Percentiles rank a stretch among this genome's conserved stretches.
phyloP scores from a whole-genome alignment of 1,140 invertebrate genomes.

The Drosophila ohnishii region DNA sequence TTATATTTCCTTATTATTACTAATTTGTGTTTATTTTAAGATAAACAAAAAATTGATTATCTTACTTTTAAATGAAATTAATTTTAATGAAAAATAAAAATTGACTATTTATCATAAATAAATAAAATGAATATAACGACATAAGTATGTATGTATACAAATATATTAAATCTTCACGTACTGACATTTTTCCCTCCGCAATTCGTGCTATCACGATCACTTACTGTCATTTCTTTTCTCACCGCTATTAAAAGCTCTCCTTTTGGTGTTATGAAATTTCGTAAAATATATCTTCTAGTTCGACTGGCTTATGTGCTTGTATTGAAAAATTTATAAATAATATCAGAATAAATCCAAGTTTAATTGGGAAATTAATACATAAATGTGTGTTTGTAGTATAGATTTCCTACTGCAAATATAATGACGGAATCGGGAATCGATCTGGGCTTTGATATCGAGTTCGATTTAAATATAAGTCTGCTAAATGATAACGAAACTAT shows the following conservation, averaged over 20 bases:
- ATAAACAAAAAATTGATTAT: too few relatives aligned
- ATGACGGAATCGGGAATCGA: constrained; percentile 42
- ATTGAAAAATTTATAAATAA: not conserved
- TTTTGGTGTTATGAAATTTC: constrained; percentile 34
- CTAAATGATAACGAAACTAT: constrained; percentile 39
- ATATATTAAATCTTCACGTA: not conserved
- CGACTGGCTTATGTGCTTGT: not conserved
- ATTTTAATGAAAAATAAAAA: not conserved
- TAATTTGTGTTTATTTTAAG: too few relatives aligned
- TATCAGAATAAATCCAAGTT: not conserved
- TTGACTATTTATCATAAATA: not conserved
- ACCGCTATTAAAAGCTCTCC: constrained; percentile 42
- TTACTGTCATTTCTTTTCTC: constrained; percentile 34
- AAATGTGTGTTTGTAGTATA: not conserved
- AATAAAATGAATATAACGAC: not conserved
- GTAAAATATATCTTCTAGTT: not conserved
- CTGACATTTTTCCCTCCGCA: not conserved
- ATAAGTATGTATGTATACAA: too few relatives aligned
- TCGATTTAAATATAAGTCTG: constrained; percentile 37
- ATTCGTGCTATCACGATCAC: constrained; percentile 20
- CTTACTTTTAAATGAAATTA: not conserved
- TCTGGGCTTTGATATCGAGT: constrained; percentile 44
- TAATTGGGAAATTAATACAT: constrained; percentile 1
- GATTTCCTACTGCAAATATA: not conserved
- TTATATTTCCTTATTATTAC: too few relatives aligned